Evolutionary conservation across 2,888 invertebrate species (phyloP), one percentile per base, ranked within the genome.

Genomic region (Sycophila texana): DNA sequence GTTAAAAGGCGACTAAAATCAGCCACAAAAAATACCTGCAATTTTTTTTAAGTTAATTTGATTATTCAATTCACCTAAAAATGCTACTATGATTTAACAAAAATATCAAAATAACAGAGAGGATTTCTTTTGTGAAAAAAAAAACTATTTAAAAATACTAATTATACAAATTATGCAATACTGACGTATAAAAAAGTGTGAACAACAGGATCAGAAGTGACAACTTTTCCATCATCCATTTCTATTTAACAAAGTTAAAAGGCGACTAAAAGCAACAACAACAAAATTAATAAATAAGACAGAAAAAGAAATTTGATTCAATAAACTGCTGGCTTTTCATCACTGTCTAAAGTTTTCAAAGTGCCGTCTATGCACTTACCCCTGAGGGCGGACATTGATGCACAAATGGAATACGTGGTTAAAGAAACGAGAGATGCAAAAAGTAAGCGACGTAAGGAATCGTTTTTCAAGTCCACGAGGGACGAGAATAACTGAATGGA

Each of bases 281-380:
- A 79, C 58, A 18, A 63, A 70, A 26, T 57, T 20, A n/a, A 22
- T 20, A 60, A 30, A 30, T 22, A n/a, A 57, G 16, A 14, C 1
- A 49, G 26, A 49, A 58, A 51, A n/a, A n/a, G n/a, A 74, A n/a
- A 74, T 67, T 67, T 26, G n/a, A 57, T 22, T 49, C 14, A 39
- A 58, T 74, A 60, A 74, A 67, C 57, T 67, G 39, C 14, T 60
- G 51, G 74, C 74, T 60, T 60, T 74, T 58, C 74, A 51, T 74
- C 67, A 67, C 66, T 74, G 74, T 74, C 74, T 14, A 74, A 74
- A 74, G 67, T 74, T 74, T 67, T 74, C 60, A 57, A 74, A 51
- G 67, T 60, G 67, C 22, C 39, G 39, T 39, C 39, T 39, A 39
- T 22, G 16, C 55, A 22, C 30, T 10, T 39, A 26, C 49, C 55